These are phyloP conservation scores for Ariopsis seemanni DNA, from an alignment of 2,113 vertebrate genomes.

Conservation along the genomic window DNA sequence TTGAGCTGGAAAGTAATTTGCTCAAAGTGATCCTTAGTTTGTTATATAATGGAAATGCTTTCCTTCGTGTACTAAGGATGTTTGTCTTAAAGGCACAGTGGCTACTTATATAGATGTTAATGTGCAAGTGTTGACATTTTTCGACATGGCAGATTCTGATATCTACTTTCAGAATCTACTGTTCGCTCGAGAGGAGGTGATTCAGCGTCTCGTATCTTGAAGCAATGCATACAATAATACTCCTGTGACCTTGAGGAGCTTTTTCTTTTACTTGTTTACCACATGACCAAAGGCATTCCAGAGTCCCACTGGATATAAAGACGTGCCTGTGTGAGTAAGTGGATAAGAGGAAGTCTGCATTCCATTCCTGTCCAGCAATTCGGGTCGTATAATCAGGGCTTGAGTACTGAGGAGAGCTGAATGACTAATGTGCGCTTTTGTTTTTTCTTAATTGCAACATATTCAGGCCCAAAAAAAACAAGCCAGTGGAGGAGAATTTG, in stretches of 20 bases:
- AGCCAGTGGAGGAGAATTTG: background rate
- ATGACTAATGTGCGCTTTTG: constrained; percentile 16
- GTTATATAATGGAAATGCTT: constrained; percentile 38
- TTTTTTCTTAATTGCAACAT: constrained; percentile 28
- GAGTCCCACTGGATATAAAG: constrained; percentile 71
- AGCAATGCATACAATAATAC: constrained; percentile 19
- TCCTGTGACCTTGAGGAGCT: constrained; percentile 47
- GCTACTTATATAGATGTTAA: background rate
- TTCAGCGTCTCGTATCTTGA: constrained; percentile 19
- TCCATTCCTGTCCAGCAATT: constrained; percentile 68
- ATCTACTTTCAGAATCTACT: constrained; percentile 10
- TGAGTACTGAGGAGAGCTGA: constrained; percentile 50
- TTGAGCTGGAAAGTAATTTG: constrained; percentile 39
- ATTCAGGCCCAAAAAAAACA: constrained; percentile 29
- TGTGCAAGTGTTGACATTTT: constrained; percentile 16
- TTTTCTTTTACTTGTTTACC: constrained; percentile 66
- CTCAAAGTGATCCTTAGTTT: constrained; percentile 28
- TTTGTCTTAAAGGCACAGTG: constrained; percentile 21
- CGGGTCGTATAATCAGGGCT: constrained; percentile 69
- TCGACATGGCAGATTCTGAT: constrained; percentile 3
- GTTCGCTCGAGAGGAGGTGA: background rate
- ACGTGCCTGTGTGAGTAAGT: constrained; percentile 71
- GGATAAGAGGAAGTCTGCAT: constrained; percentile 77
- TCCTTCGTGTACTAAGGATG: constrained; percentile 19
- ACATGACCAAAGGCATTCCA: constrained; percentile 67